These are phyloP conservation scores for Chorisops tibialis DNA, from an alignment of 2,888 invertebrate species.

Conservation along the genomic window DNA sequence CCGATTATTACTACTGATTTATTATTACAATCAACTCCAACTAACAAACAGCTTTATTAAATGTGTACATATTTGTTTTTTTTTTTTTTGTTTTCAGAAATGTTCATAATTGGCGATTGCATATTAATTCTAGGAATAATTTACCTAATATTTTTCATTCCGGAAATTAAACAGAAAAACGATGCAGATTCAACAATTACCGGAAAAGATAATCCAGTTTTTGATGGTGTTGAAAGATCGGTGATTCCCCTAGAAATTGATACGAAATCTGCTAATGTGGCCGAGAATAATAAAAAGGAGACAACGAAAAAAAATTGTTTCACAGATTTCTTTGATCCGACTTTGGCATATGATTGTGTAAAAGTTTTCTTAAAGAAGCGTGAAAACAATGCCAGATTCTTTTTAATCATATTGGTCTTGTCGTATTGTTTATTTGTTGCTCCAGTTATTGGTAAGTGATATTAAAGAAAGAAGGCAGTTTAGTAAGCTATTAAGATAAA, in stretches of 20 bases:
- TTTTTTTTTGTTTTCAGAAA: constrained; percentile 39
- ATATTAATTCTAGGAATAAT: constrained; percentile 48
- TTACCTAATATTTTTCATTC: constrained; percentile 46
- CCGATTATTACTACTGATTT: no score
- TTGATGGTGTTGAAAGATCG: constrained; percentile 20
- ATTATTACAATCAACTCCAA: no score
- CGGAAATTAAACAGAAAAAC: constrained; percentile 39
- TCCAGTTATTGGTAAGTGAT: constrained; percentile 39
- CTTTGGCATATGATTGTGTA: constrained; percentile 45
- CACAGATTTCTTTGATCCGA: constrained; percentile 48
- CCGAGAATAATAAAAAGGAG: background rate
- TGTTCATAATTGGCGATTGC: constrained; percentile 44
- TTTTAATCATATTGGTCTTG: constrained; percentile 42
- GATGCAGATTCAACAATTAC: constrained; percentile 30
- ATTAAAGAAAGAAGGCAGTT: background rate
- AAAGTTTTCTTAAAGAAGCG: constrained; percentile 46
- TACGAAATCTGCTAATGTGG: background rate
- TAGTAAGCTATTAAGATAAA: background rate
- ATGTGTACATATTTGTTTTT: no score
- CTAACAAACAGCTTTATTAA: no score
- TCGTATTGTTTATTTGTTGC: constrained; percentile 48
- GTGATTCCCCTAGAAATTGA: constrained; percentile 1
- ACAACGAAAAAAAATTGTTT: constrained; percentile 36
- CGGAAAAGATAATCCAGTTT: constrained; percentile 33
- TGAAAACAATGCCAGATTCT: constrained; percentile 43